Evolutionary conservation across 2,113 vertebrate species (phyloP), one percentile per base, ranked within the genome.

Genomic region (Pagrus major): DNA sequence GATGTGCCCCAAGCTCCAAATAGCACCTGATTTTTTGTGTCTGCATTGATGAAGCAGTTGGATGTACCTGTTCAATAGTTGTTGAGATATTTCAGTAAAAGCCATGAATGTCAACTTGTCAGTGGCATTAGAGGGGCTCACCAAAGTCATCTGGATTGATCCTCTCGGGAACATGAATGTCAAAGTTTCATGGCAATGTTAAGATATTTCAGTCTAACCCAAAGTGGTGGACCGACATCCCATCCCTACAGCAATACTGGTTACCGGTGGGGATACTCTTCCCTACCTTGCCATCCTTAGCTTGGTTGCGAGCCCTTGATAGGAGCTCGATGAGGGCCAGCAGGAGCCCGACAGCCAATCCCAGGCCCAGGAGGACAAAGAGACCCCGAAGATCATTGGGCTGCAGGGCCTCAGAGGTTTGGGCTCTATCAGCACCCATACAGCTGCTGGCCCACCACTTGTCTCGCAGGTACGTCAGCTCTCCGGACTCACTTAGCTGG

Each of bases 391-490:
- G 89, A 0, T 94, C 90, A 5, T 93, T 86, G 1, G 95, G 89
- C 42, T 94, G 89, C 58, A 97, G 91, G 0, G 95, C 76, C 0
- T 74, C 89, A 0, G 90, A 80, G 1, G 73, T 41, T 44, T 93
- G 90, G 1, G 35, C 51, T 0, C 72, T 76, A 0, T 82, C 29
- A 0, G 63, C 59, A 0, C 63, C 81, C 2, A 80, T 0, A 47
- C 97, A 98, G 55, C 93, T 96, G 89, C 78, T 96, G 54, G 96
- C 91, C 96, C 97, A 97, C 97, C 96, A 98, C 81, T 97, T 98
- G 63, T 94, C 86, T 0, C 83, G 76, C 52, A 98, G 81, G 64
- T 95, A 94, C 0, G 95, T 94, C 0, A 98, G 91, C 5, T 95
- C 91, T 0, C 96, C 97, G 0, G 94, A 90, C 63, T 98, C 97